Conservation (phyloP, 2,888 invertebrate species). For the Clostera curtula region DNA sequence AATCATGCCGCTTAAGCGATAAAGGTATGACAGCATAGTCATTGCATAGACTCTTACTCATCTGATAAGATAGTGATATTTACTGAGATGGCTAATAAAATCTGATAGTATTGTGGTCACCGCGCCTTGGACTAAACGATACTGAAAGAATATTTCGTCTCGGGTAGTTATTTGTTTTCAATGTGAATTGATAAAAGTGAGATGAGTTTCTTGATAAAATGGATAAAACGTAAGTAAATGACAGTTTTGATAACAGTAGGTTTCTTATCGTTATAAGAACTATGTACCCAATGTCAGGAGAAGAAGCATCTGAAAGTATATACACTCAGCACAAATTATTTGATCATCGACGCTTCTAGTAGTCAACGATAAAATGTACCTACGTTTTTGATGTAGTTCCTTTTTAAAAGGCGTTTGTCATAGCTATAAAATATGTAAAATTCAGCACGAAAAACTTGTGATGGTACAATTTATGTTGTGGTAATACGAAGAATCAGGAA, state of each 20-base stretch:
- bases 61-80: slow-evolving; percentile 35
- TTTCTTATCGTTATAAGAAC: neutral
- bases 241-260: neutral
- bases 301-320: no score
- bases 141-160: neutral
- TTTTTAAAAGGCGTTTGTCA: no score
- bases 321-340: no score
- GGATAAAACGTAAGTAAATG: slow-evolving; percentile 1
- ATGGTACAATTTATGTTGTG: no score
- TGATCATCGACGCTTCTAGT: no score
- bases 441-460: no score
- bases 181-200: neutral
- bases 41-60: slow-evolving; percentile 11
- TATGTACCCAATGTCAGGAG: no score
- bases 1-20: neutral
- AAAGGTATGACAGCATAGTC: slow-evolving; percentile 1
- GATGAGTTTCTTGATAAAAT: slow-evolving; percentile 1
- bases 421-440: no score
- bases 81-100: slow-evolving; percentile 30
- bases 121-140: slow-evolving; percentile 6
- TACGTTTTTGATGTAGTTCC: no score
- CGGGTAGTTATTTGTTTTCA: neutral
- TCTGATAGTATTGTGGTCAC: slow-evolving; percentile 26
- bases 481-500: no score
- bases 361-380: no score